These are phyloP conservation scores for Hymenochirus boettgeri DNA, from an alignment of 2,113 vertebrate genomes.

Conservation along the genomic window DNA sequence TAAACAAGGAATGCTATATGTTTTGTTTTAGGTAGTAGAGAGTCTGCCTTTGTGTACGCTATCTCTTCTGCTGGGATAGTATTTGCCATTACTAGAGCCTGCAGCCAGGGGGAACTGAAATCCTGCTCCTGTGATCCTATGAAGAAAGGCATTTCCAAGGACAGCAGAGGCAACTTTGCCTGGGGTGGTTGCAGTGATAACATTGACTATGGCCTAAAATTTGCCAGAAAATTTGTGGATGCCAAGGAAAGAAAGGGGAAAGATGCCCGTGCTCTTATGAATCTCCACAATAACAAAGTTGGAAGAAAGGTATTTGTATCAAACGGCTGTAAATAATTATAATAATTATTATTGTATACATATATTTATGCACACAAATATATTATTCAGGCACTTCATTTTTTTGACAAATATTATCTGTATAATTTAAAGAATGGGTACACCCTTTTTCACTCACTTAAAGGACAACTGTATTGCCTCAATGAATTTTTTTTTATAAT, in stretches of 20 bases:
- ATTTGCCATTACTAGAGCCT: conserved; percentile 87
- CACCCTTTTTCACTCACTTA: too few species aligned
- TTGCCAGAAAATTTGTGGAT: conserved; percentile 85
- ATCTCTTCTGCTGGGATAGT: conserved; percentile 95
- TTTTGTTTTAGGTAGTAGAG: conserved; percentile 77
- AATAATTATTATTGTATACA: too few species aligned
- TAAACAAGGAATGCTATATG: too few species aligned
- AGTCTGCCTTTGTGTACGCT: conserved; percentile 90
- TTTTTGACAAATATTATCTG: too few species aligned
- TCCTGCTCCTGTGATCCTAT: conserved; percentile 90
- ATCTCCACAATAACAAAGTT: conserved; percentile 90
- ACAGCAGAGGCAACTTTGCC: conserved; percentile 79
- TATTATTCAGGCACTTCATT: too few species aligned
- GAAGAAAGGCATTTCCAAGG: conserved; percentile 80
- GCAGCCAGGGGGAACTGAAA: conserved; percentile 90
- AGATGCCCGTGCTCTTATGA: conserved; percentile 87
- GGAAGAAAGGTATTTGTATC: conserved; percentile 78
- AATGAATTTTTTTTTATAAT: too few species aligned
- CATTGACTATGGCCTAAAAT: conserved; percentile 84
- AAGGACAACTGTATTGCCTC: too few species aligned
- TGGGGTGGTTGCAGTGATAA: conserved; percentile 97
- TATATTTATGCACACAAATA: too few species aligned
- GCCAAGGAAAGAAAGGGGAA: conserved; percentile 84
- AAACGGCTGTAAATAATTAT: neutral
- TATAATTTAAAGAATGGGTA: too few species aligned